phyloP scores from a whole-genome alignment of 2,113 vertebrate genomes.

The Lycaon pictus region DNA sequence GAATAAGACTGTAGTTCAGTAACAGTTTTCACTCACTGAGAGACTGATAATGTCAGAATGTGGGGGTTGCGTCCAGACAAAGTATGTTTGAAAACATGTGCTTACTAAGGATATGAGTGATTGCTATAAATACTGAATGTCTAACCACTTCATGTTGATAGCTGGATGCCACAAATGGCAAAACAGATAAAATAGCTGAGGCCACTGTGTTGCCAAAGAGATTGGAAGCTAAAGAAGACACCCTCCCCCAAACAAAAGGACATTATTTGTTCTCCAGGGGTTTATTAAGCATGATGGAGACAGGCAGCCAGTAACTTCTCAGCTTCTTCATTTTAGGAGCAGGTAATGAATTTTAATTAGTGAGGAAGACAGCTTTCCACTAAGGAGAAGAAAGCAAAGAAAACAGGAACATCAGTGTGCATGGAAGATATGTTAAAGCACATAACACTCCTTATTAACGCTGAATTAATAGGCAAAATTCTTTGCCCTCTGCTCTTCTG shows the following conservation, averaged over 20 bases:
- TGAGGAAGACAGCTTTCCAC: conserved; percentile 84
- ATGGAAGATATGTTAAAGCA: conserved; percentile 72
- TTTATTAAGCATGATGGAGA: conserved; percentile 83
- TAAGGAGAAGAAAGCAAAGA: conserved; percentile 70
- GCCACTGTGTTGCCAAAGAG: conserved; percentile 42
- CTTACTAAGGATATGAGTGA: neutral
- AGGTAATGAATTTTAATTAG: conserved; percentile 90
- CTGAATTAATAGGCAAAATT: conserved; percentile 78
- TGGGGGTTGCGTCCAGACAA: neutral
- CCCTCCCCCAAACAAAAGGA: neutral
- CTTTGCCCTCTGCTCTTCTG: conserved; percentile 76
- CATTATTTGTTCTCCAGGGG: conserved; percentile 81
- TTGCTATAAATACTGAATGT: neutral
- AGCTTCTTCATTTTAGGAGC: conserved; percentile 81
- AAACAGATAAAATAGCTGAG: neutral
- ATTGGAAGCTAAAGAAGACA: conserved; percentile 64
- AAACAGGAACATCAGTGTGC: conserved; percentile 74
- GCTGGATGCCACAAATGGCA: neutral
- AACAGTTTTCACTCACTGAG: neutral
- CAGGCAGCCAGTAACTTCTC: conserved; percentile 82
- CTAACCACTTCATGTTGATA: neutral
- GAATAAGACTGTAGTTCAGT: neutral
- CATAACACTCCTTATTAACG: conserved; percentile 81
- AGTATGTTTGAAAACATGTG: neutral
- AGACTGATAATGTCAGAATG: neutral